Percentiles rank a stretch among this genome's conserved stretches.
These are phyloP conservation scores for Acholoe squamosa DNA, from an alignment of 2,888 invertebrate genomes.

Conservation along the genomic window DNA sequence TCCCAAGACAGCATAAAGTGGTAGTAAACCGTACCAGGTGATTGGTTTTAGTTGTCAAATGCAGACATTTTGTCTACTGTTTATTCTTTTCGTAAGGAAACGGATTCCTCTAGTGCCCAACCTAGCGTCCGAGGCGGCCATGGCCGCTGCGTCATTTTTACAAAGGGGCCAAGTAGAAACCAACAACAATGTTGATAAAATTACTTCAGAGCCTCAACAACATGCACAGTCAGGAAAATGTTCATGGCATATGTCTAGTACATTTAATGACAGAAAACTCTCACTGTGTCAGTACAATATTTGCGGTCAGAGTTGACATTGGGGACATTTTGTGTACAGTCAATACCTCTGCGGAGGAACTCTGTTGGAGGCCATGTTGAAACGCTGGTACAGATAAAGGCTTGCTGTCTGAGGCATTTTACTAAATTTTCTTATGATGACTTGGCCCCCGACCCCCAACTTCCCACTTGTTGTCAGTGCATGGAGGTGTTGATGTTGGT, in stretches of 20 bases:
- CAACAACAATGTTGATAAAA: neutral
- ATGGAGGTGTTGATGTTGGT: too few relatives aligned
- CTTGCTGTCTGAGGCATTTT: neutral
- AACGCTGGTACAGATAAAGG: conserved; percentile 16
- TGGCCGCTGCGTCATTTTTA: conserved; percentile 61
- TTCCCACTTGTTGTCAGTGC: too few relatives aligned
- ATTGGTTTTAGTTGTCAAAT: neutral
- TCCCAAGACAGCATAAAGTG: neutral
- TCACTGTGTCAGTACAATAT: neutral
- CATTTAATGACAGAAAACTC: neutral
- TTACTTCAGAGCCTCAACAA: neutral
- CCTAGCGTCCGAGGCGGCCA: conserved; percentile 40
- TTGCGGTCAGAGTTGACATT: conserved; percentile 29
- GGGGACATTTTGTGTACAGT: neutral
- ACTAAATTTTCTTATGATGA: too few relatives aligned
- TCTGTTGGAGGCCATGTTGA: conserved; percentile 56
- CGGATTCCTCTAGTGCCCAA: neutral
- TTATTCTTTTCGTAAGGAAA: neutral
- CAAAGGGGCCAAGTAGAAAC: neutral
- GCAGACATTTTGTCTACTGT: neutral
- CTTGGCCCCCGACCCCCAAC: too few relatives aligned
- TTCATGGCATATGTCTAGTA: neutral
- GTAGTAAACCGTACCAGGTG: neutral
- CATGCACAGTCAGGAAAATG: neutral
- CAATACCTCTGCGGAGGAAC: neutral